Evolutionary conservation across 2,113 vertebrate genomes (phyloP).

Genomic region (Antigone vipio): DNA sequence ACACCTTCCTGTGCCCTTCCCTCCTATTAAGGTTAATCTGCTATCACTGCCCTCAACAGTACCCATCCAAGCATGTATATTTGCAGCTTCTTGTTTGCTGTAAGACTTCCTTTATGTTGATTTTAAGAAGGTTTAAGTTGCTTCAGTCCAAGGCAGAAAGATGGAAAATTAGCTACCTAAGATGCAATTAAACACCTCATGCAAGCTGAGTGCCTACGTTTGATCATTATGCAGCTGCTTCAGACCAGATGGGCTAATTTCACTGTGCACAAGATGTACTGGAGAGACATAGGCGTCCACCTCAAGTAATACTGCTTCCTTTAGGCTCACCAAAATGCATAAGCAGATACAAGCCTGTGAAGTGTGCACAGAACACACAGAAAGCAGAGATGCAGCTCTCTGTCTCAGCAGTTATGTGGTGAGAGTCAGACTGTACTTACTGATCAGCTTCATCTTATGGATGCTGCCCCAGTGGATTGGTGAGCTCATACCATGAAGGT

Average conservation of each 20-base stretch:
- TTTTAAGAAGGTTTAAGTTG: not conserved
- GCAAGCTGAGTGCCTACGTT: not conserved
- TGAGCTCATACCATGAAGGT: not conserved
- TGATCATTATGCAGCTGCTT: not conserved
- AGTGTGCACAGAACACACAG: not conserved
- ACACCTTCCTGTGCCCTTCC: not conserved
- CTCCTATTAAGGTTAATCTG: not conserved
- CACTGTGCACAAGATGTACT: not conserved
- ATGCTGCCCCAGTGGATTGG: rapidly evolving
- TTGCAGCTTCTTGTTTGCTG: not conserved
- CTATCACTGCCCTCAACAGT: not conserved
- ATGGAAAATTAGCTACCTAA: not conserved
- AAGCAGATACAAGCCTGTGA: not conserved
- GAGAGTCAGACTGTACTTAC: not conserved
- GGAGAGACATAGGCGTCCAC: not conserved
- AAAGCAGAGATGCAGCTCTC: not conserved
- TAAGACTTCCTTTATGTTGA: not conserved
- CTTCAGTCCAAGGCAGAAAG: not conserved
- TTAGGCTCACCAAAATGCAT: not conserved
- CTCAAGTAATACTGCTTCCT: not conserved
- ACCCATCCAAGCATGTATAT: not conserved
- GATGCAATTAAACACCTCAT: not conserved
- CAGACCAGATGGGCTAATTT: not conserved
- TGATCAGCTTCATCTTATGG: not conserved
- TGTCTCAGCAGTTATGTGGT: not conserved